phyloP scores from a whole-genome alignment of 2,113 vertebrate genomes.

The Saguinus midas region DNA sequence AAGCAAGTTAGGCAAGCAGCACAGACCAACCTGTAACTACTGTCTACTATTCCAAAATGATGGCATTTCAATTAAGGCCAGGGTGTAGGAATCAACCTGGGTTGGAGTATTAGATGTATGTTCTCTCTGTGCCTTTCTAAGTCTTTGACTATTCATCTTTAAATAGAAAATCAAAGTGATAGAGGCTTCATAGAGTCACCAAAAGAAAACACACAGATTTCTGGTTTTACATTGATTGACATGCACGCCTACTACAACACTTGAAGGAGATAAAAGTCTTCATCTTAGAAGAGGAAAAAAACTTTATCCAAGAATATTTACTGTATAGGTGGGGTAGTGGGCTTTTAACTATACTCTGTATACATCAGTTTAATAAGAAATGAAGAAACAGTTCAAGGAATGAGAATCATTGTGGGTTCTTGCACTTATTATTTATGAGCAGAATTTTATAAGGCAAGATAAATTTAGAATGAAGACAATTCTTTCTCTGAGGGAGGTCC shows the following conservation, averaged over 20 bases:
- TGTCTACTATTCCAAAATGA: not conserved
- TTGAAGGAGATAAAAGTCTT: too few relatives aligned
- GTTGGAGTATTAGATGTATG: not conserved
- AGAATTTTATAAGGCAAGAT: not conserved
- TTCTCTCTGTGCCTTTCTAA: not conserved
- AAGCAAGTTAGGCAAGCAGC: not conserved
- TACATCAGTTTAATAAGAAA: not conserved
- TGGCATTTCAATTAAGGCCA: not conserved
- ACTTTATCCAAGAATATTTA: too few relatives aligned
- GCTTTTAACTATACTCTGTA: not conserved
- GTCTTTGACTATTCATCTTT: not conserved
- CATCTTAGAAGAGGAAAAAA: too few relatives aligned
- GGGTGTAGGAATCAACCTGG: not conserved
- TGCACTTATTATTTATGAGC: not conserved
- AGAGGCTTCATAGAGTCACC: not conserved
- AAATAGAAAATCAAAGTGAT: not conserved
- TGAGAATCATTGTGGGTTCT: not conserved
- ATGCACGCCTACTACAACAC: too few relatives aligned
- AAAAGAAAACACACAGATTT: too few relatives aligned
- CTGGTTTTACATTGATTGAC: too few relatives aligned
- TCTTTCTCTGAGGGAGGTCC: not conserved
- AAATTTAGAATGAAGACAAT: slow-evolving; percentile 19
- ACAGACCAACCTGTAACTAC: not conserved
- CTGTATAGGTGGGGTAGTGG: too few relatives aligned
- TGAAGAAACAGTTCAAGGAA: not conserved